Evolutionary conservation across 2,797 vertebrate genomes (phyloP).

Genomic region (Etheostoma nigrum): DNA sequence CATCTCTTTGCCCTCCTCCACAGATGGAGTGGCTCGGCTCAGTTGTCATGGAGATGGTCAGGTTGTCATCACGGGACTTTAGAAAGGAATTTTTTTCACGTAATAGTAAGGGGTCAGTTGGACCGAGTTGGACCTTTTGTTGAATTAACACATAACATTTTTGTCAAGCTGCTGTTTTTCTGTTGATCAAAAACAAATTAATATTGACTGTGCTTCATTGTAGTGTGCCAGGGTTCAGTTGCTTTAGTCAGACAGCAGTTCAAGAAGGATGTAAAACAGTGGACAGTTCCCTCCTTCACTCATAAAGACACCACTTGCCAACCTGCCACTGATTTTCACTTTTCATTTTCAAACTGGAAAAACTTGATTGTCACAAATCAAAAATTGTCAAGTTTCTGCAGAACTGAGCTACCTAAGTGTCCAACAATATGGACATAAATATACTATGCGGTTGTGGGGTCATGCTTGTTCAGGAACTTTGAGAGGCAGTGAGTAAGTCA

Average conservation of each 20-base stretch:
- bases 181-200: background rate
- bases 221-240: background rate
- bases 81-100: background rate
- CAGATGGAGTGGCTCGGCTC: background rate
- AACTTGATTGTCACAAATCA: constrained; percentile 1
- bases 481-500: background rate
- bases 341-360: constrained; percentile 26
- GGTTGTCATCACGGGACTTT: background rate
- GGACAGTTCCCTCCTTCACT: constrained; percentile 13
- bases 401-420: background rate
- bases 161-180: background rate
- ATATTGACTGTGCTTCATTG: background rate
- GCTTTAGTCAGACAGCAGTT: background rate
- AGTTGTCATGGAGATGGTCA: constrained; percentile 7
- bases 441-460: background rate
- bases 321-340: constrained; percentile 4
- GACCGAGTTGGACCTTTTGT: background rate
- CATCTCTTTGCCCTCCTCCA: background rate
- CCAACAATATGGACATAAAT: constrained; percentile 5
- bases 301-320: constrained; percentile 7
- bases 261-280: constrained; percentile 4
- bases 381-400: constrained; percentile 9
- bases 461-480: no score
- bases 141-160: background rate
- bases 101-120: background rate